Conservation (phyloP, 2,888 invertebrate genomes). For the Loripinus fragilis region DNA sequence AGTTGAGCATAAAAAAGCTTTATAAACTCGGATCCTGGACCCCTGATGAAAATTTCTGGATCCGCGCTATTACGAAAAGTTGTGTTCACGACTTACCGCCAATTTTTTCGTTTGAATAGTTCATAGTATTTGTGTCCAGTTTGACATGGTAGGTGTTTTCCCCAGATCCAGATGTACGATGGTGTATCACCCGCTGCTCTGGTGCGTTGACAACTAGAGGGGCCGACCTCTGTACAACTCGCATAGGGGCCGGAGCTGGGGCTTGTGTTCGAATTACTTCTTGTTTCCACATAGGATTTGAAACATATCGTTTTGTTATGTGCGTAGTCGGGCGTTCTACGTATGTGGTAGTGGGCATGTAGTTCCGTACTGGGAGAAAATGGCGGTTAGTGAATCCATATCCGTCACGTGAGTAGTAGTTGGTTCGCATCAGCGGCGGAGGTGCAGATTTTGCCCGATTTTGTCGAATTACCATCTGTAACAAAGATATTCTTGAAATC, state of each 20-base stretch:
- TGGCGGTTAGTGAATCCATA: background rate
- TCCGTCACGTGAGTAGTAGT: background rate
- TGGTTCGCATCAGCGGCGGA: background rate
- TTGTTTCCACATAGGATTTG: background rate
- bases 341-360: background rate
- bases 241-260: background rate
- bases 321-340: background rate
- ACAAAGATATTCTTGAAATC: too few species aligned
- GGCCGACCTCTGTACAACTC: background rate
- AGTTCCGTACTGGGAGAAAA: background rate
- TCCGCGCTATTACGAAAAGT: too few species aligned
- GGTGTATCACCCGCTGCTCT: background rate
- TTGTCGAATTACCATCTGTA: background rate
- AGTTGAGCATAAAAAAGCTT: too few species aligned
- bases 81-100: slow-evolving; percentile 13
- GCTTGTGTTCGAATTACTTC: background rate
- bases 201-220: background rate
- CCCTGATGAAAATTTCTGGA: too few species aligned
- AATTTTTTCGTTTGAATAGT: slow-evolving; percentile 8
- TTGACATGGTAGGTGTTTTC: background rate
- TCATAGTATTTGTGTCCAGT: background rate
- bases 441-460: background rate
- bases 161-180: background rate
- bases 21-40: too few species aligned
- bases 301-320: background rate